Evolutionary conservation across 2,797 vertebrate genomes (phyloP).

Genomic region (Tadarida brasiliensis): DNA sequence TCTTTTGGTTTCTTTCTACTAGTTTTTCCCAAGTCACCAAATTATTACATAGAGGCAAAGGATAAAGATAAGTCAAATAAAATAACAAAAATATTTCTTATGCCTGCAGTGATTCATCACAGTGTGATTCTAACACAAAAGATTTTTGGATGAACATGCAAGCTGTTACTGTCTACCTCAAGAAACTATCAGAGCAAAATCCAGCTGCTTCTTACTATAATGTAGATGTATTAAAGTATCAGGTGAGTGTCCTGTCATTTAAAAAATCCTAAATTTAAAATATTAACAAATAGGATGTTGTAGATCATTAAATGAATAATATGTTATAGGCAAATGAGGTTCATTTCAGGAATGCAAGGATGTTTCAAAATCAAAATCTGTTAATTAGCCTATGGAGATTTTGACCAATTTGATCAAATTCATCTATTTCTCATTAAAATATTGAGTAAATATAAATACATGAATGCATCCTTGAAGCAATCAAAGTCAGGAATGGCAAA

Average conservation of each 20-base stretch:
- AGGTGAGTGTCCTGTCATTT: slow-evolving; percentile 88
- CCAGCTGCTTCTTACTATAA: slow-evolving; percentile 97
- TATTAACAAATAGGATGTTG: slow-evolving; percentile 24
- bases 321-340: slow-evolving; percentile 9
- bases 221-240: slow-evolving; percentile 97
- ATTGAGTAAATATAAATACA: slow-evolving; percentile 32
- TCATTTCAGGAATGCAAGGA: background rate
- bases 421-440: slow-evolving; percentile 17
- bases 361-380: slow-evolving; percentile 32
- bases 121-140: slow-evolving; percentile 94
- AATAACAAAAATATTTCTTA: slow-evolving; percentile 77
- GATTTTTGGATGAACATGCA: slow-evolving; percentile 99
- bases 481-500: background rate
- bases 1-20: slow-evolving; percentile 54
- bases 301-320: slow-evolving; percentile 21
- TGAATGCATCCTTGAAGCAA: background rate
- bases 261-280: slow-evolving; percentile 53
- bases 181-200: slow-evolving; percentile 97
- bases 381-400: slow-evolving; percentile 20
- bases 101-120: slow-evolving; percentile 93
- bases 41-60: slow-evolving; percentile 44
- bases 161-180: slow-evolving; percentile 97
- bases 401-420: slow-evolving; percentile 45
- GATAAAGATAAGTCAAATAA: slow-evolving; percentile 49
- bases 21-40: slow-evolving; percentile 45